phyloP scores from a whole-genome alignment of 2,113 vertebrate genomes.

The Myrmecophaga tridactyla region DNA sequence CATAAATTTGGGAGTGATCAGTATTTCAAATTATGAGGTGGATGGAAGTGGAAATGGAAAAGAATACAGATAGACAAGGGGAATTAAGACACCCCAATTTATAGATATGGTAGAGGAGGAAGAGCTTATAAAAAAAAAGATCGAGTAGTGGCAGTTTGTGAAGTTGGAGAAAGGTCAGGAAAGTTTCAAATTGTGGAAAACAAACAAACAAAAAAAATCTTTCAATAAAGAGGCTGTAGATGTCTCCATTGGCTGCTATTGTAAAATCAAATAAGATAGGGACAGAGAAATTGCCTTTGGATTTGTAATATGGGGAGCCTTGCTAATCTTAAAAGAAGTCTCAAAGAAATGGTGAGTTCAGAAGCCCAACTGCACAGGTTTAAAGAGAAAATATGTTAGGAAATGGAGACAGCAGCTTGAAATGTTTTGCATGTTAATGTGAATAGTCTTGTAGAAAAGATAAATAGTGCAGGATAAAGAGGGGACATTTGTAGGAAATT shows the following conservation, averaged over 20 bases:
- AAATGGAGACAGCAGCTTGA: background rate
- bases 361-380: background rate
- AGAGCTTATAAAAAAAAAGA: background rate
- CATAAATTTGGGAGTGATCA: background rate
- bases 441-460: background rate
- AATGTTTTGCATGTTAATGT: background rate
- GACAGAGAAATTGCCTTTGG: no score
- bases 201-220: background rate
- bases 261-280: background rate
- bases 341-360: background rate
- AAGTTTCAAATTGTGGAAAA: background rate
- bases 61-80: background rate
- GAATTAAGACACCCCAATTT: background rate
- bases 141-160: background rate
- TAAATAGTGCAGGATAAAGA: background rate
- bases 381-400: background rate
- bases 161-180: background rate
- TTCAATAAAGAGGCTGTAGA: background rate
- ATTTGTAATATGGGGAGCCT: background rate
- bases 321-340: background rate
- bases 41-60: background rate
- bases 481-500: background rate
- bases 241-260: background rate
- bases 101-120: background rate
- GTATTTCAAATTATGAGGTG: background rate